These are phyloP conservation scores for Diachasmimorpha longicaudata DNA, from an alignment of 1,140 invertebrate genomes.

Conservation along the genomic window DNA sequence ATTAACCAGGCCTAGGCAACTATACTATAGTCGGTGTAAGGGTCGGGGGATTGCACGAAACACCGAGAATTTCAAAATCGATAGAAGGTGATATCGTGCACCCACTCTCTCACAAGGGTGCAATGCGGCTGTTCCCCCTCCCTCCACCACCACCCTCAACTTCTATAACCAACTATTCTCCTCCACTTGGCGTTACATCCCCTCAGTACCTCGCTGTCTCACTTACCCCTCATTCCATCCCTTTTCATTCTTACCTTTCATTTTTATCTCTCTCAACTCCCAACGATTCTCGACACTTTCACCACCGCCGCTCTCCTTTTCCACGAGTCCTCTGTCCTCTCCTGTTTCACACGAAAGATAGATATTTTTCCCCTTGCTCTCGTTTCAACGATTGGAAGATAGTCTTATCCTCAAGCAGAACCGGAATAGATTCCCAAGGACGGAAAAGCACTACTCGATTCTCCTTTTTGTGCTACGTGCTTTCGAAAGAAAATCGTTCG, in stretches of 20 bases:
- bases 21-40: conserved; percentile 30
- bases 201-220: not conserved
- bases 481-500: conserved; percentile 6
- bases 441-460: not conserved
- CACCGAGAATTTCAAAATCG: conserved; percentile 45
- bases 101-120: conserved; percentile 37
- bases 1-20: not conserved
- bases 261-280: not conserved
- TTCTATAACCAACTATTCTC: conserved; percentile 17
- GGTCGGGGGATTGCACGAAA: conserved; percentile 34
- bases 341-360: not conserved
- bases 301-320: not conserved
- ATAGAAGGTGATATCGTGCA: conserved; percentile 45
- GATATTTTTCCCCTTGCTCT: not conserved
- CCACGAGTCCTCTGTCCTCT: not conserved
- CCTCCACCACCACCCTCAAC: conserved; percentile 18
- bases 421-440: not conserved
- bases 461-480: conserved; percentile 11
- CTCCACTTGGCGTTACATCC: not conserved
- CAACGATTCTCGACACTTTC: not conserved
- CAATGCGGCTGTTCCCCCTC: conserved; percentile 41
- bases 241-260: not conserved
- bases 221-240: not conserved
- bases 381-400: conserved; percentile 1
- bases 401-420: conserved; percentile 6